Evolutionary conservation across 1,140 invertebrate genomes (phyloP), one percentile per base, ranked within the genome.

Genomic region (Bombus impatiens): DNA sequence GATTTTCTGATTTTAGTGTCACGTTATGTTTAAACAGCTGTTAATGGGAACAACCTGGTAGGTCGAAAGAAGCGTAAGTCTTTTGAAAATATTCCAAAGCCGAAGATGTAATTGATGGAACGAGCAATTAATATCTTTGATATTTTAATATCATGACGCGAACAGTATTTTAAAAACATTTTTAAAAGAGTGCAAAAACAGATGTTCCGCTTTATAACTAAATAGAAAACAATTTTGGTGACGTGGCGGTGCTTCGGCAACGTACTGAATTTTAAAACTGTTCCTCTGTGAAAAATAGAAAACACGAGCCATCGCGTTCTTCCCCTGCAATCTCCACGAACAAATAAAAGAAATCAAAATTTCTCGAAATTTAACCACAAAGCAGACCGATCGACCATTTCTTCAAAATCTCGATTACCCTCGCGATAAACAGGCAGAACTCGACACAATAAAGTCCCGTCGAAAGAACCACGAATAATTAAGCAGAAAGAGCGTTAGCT

Each of bases 291-390:
- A n/a, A 62, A n/a, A 62, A 5, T n/a, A 62, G 12, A 62, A 62
- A n/a, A 12, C 28, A 13, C 28, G 59, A 62, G 0, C 28, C 59
- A 62, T 62, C 59, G 59, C 28, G 28, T n/a, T n/a, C 59, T 13
- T 62, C 8, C 1, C 0, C 1, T 28, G 28, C 59, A 13, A 10
- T 25, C 28, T 62, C 10, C 3, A 1, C 28, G 28, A 3, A 0
- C 59, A n/a, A 62, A 62, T n/a, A 62, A 13, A 62, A n/a, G 1
- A 12, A 62, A 12, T 12, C 59, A 13, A 62, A n/a, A 62, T 13
- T 5, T n/a, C 5, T 5, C 4, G 28, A n/a, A 28, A 62, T 9
- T 62, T n/a, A n/a, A 13, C 8, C 28, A 53, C 47, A 0, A 22
- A 53, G 18, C 62, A 18, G n/a, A 32, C 13, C 13, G 28, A 77